Evolutionary conservation across 2,113 vertebrate genomes (phyloP).

Genomic region (Vidua chalybeata): DNA sequence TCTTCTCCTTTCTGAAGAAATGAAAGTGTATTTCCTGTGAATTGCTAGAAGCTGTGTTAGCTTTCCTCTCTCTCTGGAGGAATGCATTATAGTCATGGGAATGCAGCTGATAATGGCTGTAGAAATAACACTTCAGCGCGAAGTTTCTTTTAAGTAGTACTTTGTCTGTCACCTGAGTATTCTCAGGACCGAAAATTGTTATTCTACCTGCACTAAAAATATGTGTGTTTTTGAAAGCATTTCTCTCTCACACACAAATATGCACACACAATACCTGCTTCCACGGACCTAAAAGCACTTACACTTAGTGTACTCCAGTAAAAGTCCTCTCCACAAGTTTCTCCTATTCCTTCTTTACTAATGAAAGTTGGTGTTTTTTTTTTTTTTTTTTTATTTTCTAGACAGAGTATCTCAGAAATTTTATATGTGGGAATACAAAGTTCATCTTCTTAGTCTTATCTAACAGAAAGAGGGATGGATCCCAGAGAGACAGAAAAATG

Average conservation of each 20-base stretch:
- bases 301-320: background rate
- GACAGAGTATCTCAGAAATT: background rate
- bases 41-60: slow-evolving; percentile 16
- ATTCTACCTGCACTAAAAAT: slow-evolving; percentile 53
- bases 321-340: background rate
- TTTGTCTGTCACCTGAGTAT: slow-evolving; percentile 57
- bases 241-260: slow-evolving; percentile 41
- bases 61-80: slow-evolving; percentile 38
- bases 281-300: background rate
- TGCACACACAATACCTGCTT: slow-evolving; percentile 7
- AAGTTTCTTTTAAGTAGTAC: slow-evolving; percentile 65
- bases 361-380: background rate
- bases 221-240: slow-evolving; percentile 41
- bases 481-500: background rate
- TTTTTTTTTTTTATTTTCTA: background rate
- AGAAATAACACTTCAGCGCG: slow-evolving; percentile 60
- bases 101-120: slow-evolving; percentile 54
- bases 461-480: background rate
- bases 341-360: background rate
- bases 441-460: background rate
- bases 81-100: slow-evolving; percentile 55
- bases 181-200: slow-evolving; percentile 57
- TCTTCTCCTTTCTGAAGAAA: slow-evolving; percentile 22
- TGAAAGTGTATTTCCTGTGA: slow-evolving; percentile 38
- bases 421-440: background rate